These are phyloP conservation scores for Hoplias malabaricus DNA, from an alignment of 2,113 vertebrate genomes.

Conservation along the genomic window DNA sequence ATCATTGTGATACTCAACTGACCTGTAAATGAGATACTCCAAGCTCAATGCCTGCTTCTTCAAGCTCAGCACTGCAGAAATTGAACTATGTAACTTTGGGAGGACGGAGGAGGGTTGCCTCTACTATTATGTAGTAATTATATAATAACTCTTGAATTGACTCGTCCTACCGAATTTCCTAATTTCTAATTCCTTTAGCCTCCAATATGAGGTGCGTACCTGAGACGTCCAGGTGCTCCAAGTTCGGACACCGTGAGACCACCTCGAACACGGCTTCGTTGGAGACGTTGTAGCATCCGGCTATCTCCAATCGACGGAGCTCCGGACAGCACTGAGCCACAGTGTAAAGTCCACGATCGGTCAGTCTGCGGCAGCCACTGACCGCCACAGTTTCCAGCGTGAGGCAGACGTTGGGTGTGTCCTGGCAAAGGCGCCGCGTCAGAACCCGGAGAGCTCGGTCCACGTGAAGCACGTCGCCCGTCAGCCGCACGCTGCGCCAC, in stretches of 20 bases:
- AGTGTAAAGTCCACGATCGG: slow-evolving; percentile 91
- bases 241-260: slow-evolving; percentile 92
- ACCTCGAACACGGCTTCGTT: slow-evolving; percentile 96
- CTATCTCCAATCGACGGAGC: slow-evolving; percentile 88
- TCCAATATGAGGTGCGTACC: slow-evolving; percentile 71
- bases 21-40: too few relatives aligned
- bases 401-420: slow-evolving; percentile 97
- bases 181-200: neutral
- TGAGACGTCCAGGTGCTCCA: slow-evolving; percentile 97
- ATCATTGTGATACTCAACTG: too few relatives aligned
- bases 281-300: slow-evolving; percentile 94
- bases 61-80: too few relatives aligned
- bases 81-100: too few relatives aligned
- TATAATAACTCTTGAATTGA: too few relatives aligned
- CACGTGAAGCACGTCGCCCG: slow-evolving; percentile 88
- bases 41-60: too few relatives aligned
- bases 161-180: neutral
- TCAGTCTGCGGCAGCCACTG: slow-evolving; percentile 93
- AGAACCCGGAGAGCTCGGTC: slow-evolving; percentile 94
- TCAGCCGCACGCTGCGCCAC: slow-evolving; percentile 89
- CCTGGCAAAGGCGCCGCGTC: slow-evolving; percentile 93
- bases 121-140: too few relatives aligned
- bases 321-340: slow-evolving; percentile 96
- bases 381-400: slow-evolving; percentile 92
- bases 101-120: too few relatives aligned